phyloP scores from a whole-genome alignment of 35 echinoderm and acorn worm species.

The Diadema setosum region DNA sequence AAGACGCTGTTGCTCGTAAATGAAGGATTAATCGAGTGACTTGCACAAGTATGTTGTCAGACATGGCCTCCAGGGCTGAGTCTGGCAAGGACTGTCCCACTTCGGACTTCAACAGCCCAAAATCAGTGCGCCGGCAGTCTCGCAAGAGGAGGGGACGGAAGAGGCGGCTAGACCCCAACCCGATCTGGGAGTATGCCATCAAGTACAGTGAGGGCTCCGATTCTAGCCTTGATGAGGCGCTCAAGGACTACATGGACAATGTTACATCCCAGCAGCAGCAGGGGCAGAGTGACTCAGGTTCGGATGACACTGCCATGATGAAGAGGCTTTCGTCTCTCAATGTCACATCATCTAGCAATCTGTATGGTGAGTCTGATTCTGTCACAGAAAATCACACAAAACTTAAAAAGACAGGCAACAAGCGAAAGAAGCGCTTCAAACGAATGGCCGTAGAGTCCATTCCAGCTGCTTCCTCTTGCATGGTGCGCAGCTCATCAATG shows the following conservation, averaged over 20 bases:
- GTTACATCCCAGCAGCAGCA: slow-evolving; percentile 29
- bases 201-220: slow-evolving; percentile 88
- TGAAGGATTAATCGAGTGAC: no score
- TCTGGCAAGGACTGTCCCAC: slow-evolving; percentile 57
- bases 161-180: slow-evolving; percentile 81
- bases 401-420: slow-evolving; percentile 37
- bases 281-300: slow-evolving; percentile 64
- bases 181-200: slow-evolving; percentile 75
- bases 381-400: slow-evolving; percentile 73
- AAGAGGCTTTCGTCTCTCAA: slow-evolving; percentile 87
- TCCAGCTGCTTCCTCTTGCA: background rate
- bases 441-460: slow-evolving; percentile 75
- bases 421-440: slow-evolving; percentile 78
- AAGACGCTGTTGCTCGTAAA: no score
- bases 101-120: slow-evolving; percentile 65
- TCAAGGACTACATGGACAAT: slow-evolving; percentile 99
- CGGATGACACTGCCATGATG: slow-evolving; percentile 73
- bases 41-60: no score
- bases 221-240: slow-evolving; percentile 87
- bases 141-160: slow-evolving; percentile 79
- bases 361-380: slow-evolving; percentile 98
- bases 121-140: slow-evolving; percentile 46
- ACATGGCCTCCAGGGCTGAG: background rate
- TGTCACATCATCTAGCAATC: slow-evolving; percentile 91
- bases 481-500: slow-evolving; percentile 41